phyloP scores from a whole-genome alignment of 92 coral and sea anemone species.

The Micromussa lordhowensis region DNA sequence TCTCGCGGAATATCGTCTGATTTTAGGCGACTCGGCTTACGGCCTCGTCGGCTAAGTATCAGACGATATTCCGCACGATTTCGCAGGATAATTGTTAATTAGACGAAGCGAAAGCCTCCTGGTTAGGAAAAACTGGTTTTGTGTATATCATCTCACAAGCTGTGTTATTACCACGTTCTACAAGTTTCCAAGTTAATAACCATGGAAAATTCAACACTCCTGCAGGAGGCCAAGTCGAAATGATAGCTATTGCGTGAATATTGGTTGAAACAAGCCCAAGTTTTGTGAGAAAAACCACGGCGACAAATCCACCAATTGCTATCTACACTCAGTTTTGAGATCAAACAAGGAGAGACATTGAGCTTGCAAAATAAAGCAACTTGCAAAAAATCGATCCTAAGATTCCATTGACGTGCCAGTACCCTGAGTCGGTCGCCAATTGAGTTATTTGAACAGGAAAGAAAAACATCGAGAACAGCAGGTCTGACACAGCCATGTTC shows the following conservation, averaged over 20 bases:
- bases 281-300: neutral
- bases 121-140: too few relatives aligned
- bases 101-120: too few relatives aligned
- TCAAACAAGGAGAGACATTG: neutral
- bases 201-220: neutral
- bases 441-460: neutral
- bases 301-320: conserved; percentile 18
- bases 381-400: conserved; percentile 8
- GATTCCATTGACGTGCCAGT: neutral
- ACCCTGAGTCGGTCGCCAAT: neutral
- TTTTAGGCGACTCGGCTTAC: too few relatives aligned
- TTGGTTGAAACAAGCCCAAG: conserved; percentile 16
- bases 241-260: neutral
- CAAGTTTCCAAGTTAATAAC: neutral
- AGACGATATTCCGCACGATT: too few relatives aligned
- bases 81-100: too few relatives aligned
- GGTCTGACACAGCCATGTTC: neutral
- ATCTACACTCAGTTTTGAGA: conserved; percentile 15
- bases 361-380: neutral
- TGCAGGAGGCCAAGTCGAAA: neutral
- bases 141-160: too few relatives aligned
- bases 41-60: too few relatives aligned
- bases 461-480: neutral
- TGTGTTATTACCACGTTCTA: neutral
- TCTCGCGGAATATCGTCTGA: too few relatives aligned